These are phyloP conservation scores for Pluvialis apricaria DNA, from an alignment of 2,113 vertebrate species.

Conservation along the genomic window DNA sequence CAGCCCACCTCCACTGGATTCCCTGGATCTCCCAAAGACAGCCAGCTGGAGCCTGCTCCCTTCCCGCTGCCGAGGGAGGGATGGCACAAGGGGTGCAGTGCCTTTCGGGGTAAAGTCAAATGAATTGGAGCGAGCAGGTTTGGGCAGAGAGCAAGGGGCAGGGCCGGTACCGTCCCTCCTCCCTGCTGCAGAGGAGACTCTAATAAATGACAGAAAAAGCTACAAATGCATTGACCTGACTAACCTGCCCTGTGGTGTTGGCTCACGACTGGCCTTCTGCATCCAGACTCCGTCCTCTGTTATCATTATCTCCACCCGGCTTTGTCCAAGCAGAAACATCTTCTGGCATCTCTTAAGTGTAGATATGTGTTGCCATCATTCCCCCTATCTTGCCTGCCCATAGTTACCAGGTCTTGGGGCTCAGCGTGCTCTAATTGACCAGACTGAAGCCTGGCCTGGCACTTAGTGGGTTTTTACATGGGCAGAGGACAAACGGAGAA, in stretches of 20 bases:
- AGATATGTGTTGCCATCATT: neutral
- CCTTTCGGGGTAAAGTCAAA: neutral
- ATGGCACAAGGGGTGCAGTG: neutral
- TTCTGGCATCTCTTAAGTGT: neutral
- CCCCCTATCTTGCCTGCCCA: neutral
- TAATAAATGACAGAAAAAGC: neutral
- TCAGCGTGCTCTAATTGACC: neutral
- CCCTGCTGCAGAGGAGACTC: neutral
- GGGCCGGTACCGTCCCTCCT: neutral
- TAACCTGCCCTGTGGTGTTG: neutral
- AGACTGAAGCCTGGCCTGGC: neutral
- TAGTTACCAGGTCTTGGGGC: neutral
- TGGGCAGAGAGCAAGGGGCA: neutral
- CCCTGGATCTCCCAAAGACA: neutral
- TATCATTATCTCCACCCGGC: neutral
- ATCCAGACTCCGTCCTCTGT: neutral
- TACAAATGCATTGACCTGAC: neutral
- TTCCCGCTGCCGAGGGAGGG: neutral
- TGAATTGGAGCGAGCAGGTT: neutral
- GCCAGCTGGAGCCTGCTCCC: neutral
- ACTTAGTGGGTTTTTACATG: neutral
- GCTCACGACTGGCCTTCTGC: neutral
- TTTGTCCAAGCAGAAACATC: constrained; percentile 37
- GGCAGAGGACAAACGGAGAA: neutral
- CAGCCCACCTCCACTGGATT: neutral